Conservation (phyloP, 2,797 vertebrate genomes). For the Danio choprae region DNA sequence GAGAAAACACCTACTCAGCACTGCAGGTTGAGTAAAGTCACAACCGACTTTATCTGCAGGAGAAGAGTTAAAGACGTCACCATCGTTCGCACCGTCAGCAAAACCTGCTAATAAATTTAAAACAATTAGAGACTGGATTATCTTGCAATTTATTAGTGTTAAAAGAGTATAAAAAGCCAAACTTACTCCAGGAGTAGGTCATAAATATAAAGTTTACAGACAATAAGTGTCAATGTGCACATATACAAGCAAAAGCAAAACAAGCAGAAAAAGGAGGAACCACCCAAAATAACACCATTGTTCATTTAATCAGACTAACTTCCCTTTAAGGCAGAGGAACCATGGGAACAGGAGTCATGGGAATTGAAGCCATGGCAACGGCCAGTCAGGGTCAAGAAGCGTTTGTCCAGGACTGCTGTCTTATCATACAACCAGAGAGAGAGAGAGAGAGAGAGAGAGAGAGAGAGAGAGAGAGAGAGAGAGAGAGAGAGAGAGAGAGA, state of each 20-base stretch:
- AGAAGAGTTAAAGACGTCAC: background rate
- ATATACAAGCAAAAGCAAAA: conserved; percentile 46
- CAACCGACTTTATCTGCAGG: conserved; percentile 13
- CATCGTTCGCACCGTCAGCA: background rate
- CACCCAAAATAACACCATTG: conserved; percentile 67
- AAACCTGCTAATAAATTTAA: conserved; percentile 1
- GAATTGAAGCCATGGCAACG: conserved; percentile 58
- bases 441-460: background rate
- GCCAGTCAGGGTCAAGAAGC: conserved; percentile 52
- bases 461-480: background rate
- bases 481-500: conserved; percentile 9
- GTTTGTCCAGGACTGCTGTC: conserved; percentile 51
- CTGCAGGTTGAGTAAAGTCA: background rate
- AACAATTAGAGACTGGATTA: background rate
- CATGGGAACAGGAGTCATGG: conserved; percentile 56
- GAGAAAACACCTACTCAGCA: conserved; percentile 32
- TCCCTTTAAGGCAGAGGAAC: conserved; percentile 59
- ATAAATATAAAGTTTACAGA: background rate
- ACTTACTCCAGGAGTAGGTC: background rate
- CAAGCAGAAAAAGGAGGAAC: conserved; percentile 58
- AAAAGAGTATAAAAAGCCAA: background rate
- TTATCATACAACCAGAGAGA: conserved; percentile 40
- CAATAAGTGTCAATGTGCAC: conserved; percentile 3
- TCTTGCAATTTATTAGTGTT: conserved; percentile 5
- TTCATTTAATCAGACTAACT: conserved; percentile 66